A percentile compares a stretch with the other conserved stretches of the same genome.
These are phyloP conservation scores for Calidris pugnax DNA, from an alignment of 2,113 vertebrate genomes.

Conservation along the genomic window DNA sequence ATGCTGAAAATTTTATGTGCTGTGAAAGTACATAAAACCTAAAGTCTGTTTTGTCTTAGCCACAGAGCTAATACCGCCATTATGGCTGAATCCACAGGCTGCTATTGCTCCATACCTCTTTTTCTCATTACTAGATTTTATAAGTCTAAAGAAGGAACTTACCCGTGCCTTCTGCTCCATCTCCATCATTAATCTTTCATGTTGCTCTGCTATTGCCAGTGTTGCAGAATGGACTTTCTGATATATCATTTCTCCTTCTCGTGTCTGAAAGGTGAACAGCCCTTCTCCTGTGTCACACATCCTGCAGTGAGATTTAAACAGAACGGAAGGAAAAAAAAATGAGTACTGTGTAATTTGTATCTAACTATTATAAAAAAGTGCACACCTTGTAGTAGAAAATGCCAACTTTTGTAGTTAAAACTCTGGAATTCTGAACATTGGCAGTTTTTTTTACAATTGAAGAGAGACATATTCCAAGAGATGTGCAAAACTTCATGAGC, in stretches of 20 bases:
- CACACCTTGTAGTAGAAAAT: not conserved
- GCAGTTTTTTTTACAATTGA: constrained; percentile 6
- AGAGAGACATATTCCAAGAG: not conserved
- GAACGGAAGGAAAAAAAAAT: constrained; percentile 1
- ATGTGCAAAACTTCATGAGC: not conserved
- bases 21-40: not conserved
- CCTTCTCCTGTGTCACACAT: constrained; percentile 99
- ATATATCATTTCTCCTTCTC: constrained; percentile 99
- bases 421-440: not conserved
- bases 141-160: constrained; percentile 36
- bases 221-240: constrained; percentile 98
- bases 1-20: not conserved
- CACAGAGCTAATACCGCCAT: rapidly evolving
- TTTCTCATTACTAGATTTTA: not conserved
- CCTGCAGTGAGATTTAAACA: constrained; percentile 74
- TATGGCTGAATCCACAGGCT: rapidly evolving
- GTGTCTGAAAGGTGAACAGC: constrained; percentile 98
- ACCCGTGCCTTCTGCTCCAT: constrained; percentile 98
- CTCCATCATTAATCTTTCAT: constrained; percentile 96
- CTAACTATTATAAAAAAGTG: not conserved
- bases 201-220: constrained; percentile 96
- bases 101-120: not conserved
- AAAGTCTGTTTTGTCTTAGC: not conserved
- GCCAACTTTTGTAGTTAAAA: not conserved
- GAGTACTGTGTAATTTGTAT: not conserved